Evolutionary conservation across 23 tunicate genomes (phyloP).

Genomic region (Halocynthia roretzi): DNA sequence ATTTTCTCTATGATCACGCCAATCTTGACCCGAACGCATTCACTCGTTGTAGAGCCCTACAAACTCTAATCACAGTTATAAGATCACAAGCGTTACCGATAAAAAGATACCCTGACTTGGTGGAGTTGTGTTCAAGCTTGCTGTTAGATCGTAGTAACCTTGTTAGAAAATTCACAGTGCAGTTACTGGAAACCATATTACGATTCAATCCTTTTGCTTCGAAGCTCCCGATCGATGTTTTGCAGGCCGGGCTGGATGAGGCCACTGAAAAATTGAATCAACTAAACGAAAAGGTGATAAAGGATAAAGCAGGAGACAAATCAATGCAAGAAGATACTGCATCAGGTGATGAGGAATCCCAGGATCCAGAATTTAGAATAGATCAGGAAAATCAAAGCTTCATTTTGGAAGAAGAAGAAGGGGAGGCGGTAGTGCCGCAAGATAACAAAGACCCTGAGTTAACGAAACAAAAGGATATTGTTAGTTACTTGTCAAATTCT

Average conservation of each 20-base stretch:
- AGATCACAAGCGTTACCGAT: slow-evolving; percentile 62
- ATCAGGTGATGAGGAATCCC: neutral
- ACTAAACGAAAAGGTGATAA: slow-evolving; percentile 4
- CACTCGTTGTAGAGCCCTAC: slow-evolving; percentile 54
- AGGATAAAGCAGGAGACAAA: neutral
- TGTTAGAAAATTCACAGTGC: slow-evolving; percentile 71
- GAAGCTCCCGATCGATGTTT: slow-evolving; percentile 46
- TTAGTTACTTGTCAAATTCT: slow-evolving; percentile 41
- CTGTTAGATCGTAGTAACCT: slow-evolving; percentile 72
- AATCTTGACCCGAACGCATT: slow-evolving; percentile 81
- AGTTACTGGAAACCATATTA: slow-evolving; percentile 53
- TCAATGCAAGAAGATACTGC: neutral
- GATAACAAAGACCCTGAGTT: slow-evolving; percentile 9
- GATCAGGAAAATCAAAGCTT: neutral
- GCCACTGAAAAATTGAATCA: slow-evolving; percentile 41
- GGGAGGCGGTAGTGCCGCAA: neutral
- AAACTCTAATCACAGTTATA: slow-evolving; percentile 41
- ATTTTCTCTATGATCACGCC: slow-evolving; percentile 74
- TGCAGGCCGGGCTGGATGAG: slow-evolving; percentile 35
- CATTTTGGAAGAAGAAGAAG: neutral
- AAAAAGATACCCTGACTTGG: slow-evolving; percentile 52
- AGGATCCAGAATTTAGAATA: neutral
- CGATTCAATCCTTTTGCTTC: slow-evolving; percentile 79
- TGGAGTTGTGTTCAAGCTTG: slow-evolving; percentile 40
- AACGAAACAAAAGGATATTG: slow-evolving; percentile 25